A percentile compares a stretch with the other conserved stretches of the same genome.
These are phyloP conservation scores for Tragulus kanchil DNA, from an alignment of 2,113 vertebrate genomes.

Conservation along the genomic window DNA sequence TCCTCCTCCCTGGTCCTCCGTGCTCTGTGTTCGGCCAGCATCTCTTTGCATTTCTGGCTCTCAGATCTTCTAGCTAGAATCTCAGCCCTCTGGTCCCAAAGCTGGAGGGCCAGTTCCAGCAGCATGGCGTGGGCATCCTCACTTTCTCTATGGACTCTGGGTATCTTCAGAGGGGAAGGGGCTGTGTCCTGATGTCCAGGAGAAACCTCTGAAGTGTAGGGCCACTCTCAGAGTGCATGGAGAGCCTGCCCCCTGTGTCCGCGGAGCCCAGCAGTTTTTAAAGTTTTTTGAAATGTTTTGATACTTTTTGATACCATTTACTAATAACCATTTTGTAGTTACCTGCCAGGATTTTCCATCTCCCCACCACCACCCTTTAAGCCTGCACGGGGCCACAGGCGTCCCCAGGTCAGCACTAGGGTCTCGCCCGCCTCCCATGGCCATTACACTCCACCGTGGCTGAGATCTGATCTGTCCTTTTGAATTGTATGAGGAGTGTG, in stretches of 20 bases:
- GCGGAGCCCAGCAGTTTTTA: constrained; percentile 73
- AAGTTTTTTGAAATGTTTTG: constrained; percentile 85
- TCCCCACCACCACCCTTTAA: not conserved
- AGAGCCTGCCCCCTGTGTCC: not conserved
- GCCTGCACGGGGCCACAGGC: constrained; percentile 7
- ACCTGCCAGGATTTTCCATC: not conserved
- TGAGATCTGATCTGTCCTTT: not conserved
- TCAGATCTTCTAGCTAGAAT: not conserved
- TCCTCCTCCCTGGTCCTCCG: fast-evolving
- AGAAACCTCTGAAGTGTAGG: not conserved
- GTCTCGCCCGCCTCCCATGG: fast-evolving
- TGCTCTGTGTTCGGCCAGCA: not conserved
- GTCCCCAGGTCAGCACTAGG: not conserved
- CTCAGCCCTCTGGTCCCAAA: not conserved
- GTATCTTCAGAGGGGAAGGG: not conserved
- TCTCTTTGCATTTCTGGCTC: not conserved
- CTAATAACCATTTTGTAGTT: constrained; percentile 81
- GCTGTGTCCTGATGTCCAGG: not conserved
- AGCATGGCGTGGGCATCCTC: not conserved
- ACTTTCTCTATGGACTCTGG: not conserved
- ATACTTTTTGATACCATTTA: constrained; percentile 87
- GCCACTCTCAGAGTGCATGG: fast-evolving
- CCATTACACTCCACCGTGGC: not conserved
- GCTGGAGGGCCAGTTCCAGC: not conserved
- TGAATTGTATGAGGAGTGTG: not conserved